Base-by-base conservation (phyloP, 2,888 invertebrate genomes). In the Athalia circularis region DNA sequence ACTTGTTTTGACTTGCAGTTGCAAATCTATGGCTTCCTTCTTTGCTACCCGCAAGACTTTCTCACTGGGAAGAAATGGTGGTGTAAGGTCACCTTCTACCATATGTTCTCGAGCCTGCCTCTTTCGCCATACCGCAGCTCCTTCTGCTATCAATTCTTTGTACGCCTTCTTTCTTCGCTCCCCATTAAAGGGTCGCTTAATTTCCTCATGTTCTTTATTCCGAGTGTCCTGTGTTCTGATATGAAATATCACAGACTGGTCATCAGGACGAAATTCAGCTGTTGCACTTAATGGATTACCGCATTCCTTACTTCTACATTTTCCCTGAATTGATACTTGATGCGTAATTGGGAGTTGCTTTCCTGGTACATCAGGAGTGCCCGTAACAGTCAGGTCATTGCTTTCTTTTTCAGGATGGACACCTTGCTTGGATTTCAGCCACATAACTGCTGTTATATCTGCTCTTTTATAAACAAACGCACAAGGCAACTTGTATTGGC, bases 241-340 rank as follows among this genome's bases (percentile, higher is more conserved):
- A 43, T 43, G 45, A n/a, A 80, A 54, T 4, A 29, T 77, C 7
- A 80, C 13, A 11, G 72, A 72, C n/a, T 50, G 45, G 15, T 67
- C 77, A 5, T 47, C 62, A n/a, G 48, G 9, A 48, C 48, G 45
- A n/a, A 47, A 4, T 45, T 45, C 13, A 6, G 15, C 79, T 68
- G 13, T 68, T 47, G 11, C 70, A 29, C 57, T 65, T 15, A 80
- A 59, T 6, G 50, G 29, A 78, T 80, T 81, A 6, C 77, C 57
- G 61, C 81, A 81, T 43, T 52, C 29, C 59, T 77, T 77, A 54
- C 72, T 79, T 48, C 65, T 79, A 62, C 81, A 80, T 52, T 61
- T 13, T 4, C 79, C 78, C n/a, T n/a, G 50, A 5, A 81, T 81
- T 29, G 3, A 13, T 13, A 79, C 11, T 0, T 29, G 9, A 50